Conservation (phyloP, 2,113 vertebrate species). For the Dicrurus megarhynchus region DNA sequence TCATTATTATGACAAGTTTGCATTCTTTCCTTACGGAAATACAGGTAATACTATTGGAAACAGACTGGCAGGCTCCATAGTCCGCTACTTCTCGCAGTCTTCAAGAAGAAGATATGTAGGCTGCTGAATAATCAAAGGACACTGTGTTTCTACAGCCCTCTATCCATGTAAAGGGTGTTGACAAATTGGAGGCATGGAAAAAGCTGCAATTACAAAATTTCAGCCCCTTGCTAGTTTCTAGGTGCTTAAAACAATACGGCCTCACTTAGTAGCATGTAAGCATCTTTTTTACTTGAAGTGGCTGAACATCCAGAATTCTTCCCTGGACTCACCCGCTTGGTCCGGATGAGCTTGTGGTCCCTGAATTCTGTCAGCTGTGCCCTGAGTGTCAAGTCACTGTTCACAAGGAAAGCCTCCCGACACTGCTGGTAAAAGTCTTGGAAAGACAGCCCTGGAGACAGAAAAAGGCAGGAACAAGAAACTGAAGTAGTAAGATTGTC, state of each 20-base stretch:
- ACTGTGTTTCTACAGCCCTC: not conserved
- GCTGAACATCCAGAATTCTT: not conserved
- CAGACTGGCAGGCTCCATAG: not conserved
- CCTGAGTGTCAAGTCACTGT: slow-evolving; percentile 93
- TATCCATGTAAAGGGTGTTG: not conserved
- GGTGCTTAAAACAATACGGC: not conserved
- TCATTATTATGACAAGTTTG: not conserved
- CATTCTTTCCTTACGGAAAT: not conserved
- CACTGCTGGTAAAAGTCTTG: slow-evolving; percentile 99
- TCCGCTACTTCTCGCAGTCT: not conserved
- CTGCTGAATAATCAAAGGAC: not conserved
- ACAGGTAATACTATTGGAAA: not conserved
- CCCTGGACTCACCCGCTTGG: slow-evolving; percentile 83
- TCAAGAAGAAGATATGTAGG: not conserved
- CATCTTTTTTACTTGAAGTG: not conserved
- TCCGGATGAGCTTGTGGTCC: slow-evolving; percentile 94
- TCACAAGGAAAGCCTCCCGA: slow-evolving; percentile 94
- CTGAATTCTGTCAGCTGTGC: slow-evolving; percentile 97
- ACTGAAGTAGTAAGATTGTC: not conserved
- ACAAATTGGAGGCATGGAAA: not conserved
- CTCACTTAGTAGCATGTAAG: not conserved
- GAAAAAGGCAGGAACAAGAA: not conserved
- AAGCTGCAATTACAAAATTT: not conserved
- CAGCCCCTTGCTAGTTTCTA: not conserved
- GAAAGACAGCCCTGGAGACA: slow-evolving; percentile 88